A percentile compares a stretch with the other conserved stretches of the same genome.
Conservation (phyloP, 1,140 invertebrate species). For the Papilio xuthus region DNA sequence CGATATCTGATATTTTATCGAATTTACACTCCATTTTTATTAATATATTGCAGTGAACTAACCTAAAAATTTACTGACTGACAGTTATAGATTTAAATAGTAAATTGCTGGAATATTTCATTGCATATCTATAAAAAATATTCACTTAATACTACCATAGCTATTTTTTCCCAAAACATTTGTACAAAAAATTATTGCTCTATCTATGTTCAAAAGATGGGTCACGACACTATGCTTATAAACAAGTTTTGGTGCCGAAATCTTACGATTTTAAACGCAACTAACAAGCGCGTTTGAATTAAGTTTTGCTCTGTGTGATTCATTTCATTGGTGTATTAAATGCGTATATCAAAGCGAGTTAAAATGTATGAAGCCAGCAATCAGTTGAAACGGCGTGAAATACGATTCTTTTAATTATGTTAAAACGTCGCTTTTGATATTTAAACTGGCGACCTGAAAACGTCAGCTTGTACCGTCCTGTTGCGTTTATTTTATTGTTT, state of each 20-base stretch:
- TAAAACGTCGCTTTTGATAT: constrained; percentile 13
- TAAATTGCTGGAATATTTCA: background rate
- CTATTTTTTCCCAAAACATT: background rate
- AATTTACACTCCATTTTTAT: no score
- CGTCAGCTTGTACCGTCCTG: background rate
- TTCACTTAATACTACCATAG: no score
- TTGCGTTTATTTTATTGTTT: background rate
- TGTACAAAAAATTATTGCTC: no score
- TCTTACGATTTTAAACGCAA: background rate
- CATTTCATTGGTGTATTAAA: background rate
- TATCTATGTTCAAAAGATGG: no score
- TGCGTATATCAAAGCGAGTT: constrained; percentile 24
- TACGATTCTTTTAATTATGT: constrained; percentile 1
- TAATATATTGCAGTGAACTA: no score
- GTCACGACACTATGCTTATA: no score
- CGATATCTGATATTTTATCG: no score
- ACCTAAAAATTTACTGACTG: background rate
- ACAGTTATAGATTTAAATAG: background rate
- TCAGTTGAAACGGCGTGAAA: constrained; percentile 17
- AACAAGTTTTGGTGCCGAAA: no score
- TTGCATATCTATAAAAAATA: background rate
- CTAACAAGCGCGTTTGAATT: background rate
- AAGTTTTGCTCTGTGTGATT: background rate
- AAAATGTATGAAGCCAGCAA: constrained; percentile 13
- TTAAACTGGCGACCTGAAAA: background rate